Evolutionary conservation across 2,888 invertebrate species (phyloP).

Genomic region (Lutraria lutraria): DNA sequence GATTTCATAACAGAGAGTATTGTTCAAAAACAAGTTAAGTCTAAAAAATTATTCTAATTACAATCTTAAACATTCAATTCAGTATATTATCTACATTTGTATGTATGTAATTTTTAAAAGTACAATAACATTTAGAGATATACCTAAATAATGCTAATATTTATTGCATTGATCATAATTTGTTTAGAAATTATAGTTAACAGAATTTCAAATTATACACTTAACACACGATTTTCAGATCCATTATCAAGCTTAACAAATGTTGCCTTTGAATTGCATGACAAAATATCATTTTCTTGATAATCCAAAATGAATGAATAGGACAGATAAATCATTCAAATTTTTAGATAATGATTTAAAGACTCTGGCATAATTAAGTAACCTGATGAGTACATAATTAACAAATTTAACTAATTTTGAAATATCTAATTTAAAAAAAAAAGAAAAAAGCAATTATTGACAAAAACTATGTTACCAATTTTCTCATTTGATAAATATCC

Average conservation of each 20-base stretch:
- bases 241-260: neutral
- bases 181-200: neutral
- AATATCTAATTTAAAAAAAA: neutral
- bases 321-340: neutral
- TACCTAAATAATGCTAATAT: neutral
- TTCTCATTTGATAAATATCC: constrained; percentile 66
- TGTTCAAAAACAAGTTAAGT: neutral
- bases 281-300: neutral
- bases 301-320: neutral
- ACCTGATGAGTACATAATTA: neutral
- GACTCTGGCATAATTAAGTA: neutral
- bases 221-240: neutral
- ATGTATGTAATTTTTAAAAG: neutral
- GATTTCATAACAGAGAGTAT: neutral
- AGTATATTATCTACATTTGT: neutral
- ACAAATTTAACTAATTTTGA: neutral
- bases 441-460: neutral
- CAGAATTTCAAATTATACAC: neutral
- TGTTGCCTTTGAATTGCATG: neutral
- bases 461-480: constrained; percentile 56
- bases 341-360: neutral
- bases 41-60: neutral
- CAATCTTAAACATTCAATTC: neutral
- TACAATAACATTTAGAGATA: neutral
- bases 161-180: neutral